Evolutionary conservation across 2,797 vertebrate species (phyloP).

Genomic region (Lindbergichthys nudifrons): DNA sequence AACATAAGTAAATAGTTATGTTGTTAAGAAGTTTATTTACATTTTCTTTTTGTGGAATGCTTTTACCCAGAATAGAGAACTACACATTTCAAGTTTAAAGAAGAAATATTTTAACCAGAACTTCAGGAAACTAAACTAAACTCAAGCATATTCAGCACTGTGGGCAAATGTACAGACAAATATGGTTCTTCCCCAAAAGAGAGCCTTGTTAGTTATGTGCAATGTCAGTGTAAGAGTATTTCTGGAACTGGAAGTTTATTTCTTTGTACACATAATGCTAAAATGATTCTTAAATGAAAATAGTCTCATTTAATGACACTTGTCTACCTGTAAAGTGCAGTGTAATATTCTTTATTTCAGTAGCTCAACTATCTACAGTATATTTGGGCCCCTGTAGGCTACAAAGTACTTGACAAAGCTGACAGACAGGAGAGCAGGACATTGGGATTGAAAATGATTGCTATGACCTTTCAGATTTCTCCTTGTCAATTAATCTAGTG

Average conservation of each 20-base stretch:
- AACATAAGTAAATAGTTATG: neutral
- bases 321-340: too few species aligned
- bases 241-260: slow-evolving; percentile 15
- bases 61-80: slow-evolving; percentile 2
- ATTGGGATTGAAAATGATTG: slow-evolving; percentile 46
- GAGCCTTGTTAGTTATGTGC: neutral
- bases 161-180: neutral
- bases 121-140: neutral
- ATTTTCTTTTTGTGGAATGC: neutral
- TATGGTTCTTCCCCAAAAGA: neutral
- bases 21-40: neutral
- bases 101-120: too few species aligned
- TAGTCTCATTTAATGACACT: slow-evolving; percentile 34
- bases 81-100: neutral
- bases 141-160: neutral
- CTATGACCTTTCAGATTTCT: slow-evolving; percentile 33
- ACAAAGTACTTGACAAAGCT: slow-evolving; percentile 29
- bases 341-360: slow-evolving; percentile 14
- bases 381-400: slow-evolving; percentile 19
- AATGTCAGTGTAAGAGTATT: neutral
- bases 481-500: slow-evolving; percentile 16
- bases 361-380: neutral
- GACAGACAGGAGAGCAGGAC: slow-evolving; percentile 29
- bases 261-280: neutral
- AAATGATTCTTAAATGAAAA: slow-evolving; percentile 24